Evolutionary conservation across 2,113 vertebrate species (phyloP), one percentile per base, ranked within the genome.

Genomic region (Mormyrus iriodes): DNA sequence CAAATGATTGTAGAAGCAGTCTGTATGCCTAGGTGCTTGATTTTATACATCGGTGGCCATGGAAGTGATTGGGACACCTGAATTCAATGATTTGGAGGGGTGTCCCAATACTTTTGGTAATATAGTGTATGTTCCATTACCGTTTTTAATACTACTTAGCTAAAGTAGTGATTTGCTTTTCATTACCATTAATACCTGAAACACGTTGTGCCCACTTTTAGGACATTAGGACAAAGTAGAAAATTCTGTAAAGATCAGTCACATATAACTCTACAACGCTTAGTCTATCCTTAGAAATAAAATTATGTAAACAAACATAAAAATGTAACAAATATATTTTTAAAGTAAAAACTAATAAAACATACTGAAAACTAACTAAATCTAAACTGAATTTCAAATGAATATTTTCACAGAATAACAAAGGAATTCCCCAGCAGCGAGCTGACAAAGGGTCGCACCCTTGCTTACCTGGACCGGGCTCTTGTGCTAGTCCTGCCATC

Each of bases 391-490:
- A 55, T 55, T 24, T 55, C 5, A 55, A 58, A 58, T 24, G n/a
- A n/a, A n/a, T n/a, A n/a, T n/a, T n/a, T n/a, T 24, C 10, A 17
- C 9, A 42, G 48, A 46, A 84, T 9, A 86, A 31, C 46, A 17
- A n/a, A 86, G 46, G 44, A 52, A 21, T 58, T 58, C n/a, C 31
- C 85, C n/a, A 51, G 86, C 86, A 69, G 48, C 17, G 4, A 35
- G 31, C 9, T 19, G 4, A 52, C 51, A 84, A 73, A 69, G 44
- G 24, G 52, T 44, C 9, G 13, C 15, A 8, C 53, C 19, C 6
- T 12, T 27, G 42, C 35, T 95, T 96, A 96, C 96, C 95, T 96
- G 76, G 95, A 92, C 88, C 91, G 94, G 6, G 89, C 89, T 92
- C 92, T 94, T 89, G 91, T 92, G 88, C 85, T 94, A 88, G 90